Evolutionary conservation across 1,140 invertebrate species (phyloP), one percentile per base, ranked within the genome.

Genomic region (Luehdorfia chinensis): DNA sequence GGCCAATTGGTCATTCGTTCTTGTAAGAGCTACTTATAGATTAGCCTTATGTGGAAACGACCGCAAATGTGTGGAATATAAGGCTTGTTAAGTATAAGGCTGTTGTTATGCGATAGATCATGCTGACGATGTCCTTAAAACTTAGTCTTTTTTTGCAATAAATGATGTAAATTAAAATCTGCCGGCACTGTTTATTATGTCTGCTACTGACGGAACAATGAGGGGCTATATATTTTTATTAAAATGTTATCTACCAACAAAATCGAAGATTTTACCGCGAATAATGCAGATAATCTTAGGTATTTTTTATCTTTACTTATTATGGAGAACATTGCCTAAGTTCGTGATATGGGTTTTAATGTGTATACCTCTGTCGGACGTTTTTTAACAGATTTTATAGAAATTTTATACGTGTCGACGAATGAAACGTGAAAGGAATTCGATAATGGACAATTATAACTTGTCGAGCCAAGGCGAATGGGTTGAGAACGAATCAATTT

Each of bases 1-100:
- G 74, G 74, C 49, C 74, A 64, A 62, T 67, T 46, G 50, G 54
- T 63, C 21, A 46, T 50, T 56, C 37, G n/a, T n/a, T n/a, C n/a
- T n/a, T n/a, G n/a, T n/a, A n/a, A n/a, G n/a, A n/a, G n/a, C n/a
- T n/a, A n/a, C n/a, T n/a, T n/a, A n/a, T n/a, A n/a, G n/a, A n/a
- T n/a, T n/a, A 54, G 45, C 12, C 45, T 8, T 23, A 23, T 23
- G n/a, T 9, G n/a, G 5, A 21, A 34, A 23, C 16, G 2, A 9
- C 46, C 32, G 25, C 6, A 27, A 21, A 2, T 23, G 41, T 27
- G 30, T 19, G 14, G 2, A 8, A 9, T 25, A 44, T 27, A 12
- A 14, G 12, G n/a, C 6, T 19, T 23, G 12, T 12, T 30, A 32
- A 14, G 15, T 7, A 32, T 14, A 12, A 15, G 36, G 12, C 36